Evolutionary conservation across 1,140 invertebrate species (phyloP).

Genomic region (Plutomurus gul): DNA sequence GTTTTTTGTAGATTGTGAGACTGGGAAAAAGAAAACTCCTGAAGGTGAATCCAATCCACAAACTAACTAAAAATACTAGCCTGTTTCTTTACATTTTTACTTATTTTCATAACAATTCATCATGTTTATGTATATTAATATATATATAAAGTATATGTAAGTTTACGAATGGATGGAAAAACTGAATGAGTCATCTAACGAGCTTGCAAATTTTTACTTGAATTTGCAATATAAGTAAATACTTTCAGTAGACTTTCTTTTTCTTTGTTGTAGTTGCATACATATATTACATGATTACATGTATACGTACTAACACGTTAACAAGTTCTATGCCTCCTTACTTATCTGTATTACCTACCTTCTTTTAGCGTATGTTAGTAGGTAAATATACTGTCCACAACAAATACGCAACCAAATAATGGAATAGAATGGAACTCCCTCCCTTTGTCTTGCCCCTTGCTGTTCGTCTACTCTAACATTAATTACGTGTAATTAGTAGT

Average conservation of each 20-base stretch:
- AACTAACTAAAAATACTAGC: slow-evolving; percentile 6
- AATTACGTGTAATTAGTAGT: too few species aligned
- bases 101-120: slow-evolving; percentile 2
- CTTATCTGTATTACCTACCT: not conserved
- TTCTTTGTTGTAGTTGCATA: not conserved
- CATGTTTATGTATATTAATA: too few species aligned
- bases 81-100: not conserved
- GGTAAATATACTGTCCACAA: too few species aligned
- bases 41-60: slow-evolving; percentile 29
- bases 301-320: not conserved
- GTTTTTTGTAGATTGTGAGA: slow-evolving; percentile 34
- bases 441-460: too few species aligned
- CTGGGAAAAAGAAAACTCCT: slow-evolving; percentile 31
- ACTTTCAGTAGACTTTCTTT: slow-evolving; percentile 24
- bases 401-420: too few species aligned
- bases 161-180: not conserved
- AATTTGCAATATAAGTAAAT: slow-evolving; percentile 1
- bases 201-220: not conserved
- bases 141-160: not conserved
- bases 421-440: too few species aligned
- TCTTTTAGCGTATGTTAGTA: too few species aligned
- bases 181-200: not conserved
- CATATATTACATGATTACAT: not conserved
- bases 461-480: too few species aligned
- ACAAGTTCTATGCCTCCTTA: not conserved